These are phyloP conservation scores for Forbesichthys agassizii DNA, from an alignment of 2,113 vertebrate genomes.

Conservation along the genomic window DNA sequence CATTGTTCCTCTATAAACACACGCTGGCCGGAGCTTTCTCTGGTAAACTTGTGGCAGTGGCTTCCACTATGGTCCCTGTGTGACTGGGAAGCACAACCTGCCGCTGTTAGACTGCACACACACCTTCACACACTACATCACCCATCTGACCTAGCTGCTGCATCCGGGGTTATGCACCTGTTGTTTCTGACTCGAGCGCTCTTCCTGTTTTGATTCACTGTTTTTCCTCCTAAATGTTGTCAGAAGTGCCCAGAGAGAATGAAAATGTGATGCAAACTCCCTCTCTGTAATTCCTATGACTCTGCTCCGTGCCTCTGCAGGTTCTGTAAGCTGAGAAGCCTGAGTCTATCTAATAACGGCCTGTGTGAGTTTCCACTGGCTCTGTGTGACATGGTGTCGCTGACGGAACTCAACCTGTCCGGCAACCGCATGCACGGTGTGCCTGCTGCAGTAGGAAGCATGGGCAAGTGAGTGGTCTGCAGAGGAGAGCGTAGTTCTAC, in stretches of 20 bases:
- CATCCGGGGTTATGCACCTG: background rate
- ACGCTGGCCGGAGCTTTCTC: constrained; percentile 72
- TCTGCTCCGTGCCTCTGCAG: constrained; percentile 59
- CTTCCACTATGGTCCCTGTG: constrained; percentile 28
- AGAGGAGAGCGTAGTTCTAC: no score
- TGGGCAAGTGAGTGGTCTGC: constrained; percentile 84
- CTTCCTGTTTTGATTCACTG: constrained; percentile 5
- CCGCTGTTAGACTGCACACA: background rate
- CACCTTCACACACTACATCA: constrained; percentile 4
- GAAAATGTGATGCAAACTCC: constrained; percentile 17
- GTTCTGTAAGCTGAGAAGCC: constrained; percentile 93
- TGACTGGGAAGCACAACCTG: constrained; percentile 15
- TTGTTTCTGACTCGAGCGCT: constrained; percentile 15
- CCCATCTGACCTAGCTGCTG: background rate
- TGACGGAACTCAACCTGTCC: constrained; percentile 92
- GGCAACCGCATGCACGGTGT: constrained; percentile 85
- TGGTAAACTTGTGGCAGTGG: constrained; percentile 78
- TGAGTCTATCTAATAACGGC: constrained; percentile 94
- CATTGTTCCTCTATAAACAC: constrained; percentile 55
- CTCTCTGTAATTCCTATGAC: background rate
- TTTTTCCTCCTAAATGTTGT: constrained; percentile 13
- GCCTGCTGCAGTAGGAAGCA: constrained; percentile 81
- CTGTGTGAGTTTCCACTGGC: constrained; percentile 88
- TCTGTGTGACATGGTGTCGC: constrained; percentile 85
- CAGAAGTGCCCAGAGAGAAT: background rate